A percentile compares a stretch with the other conserved stretches of the same genome.
These are phyloP conservation scores for Macrochelys suwanniensis DNA, from an alignment of 2,797 vertebrate species.

Conservation along the genomic window DNA sequence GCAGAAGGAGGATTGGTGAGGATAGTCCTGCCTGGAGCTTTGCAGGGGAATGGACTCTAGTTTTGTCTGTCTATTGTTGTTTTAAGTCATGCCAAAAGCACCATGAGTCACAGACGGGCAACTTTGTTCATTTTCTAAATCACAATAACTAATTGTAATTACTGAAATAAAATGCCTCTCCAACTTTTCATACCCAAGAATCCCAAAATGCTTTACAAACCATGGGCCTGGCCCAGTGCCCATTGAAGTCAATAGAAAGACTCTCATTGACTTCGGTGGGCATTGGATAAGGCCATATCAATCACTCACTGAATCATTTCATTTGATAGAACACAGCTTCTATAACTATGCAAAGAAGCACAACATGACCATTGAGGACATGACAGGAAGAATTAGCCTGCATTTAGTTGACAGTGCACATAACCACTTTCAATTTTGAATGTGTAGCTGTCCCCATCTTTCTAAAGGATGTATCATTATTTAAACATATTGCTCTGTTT, in stretches of 20 bases:
- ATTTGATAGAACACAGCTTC: background rate
- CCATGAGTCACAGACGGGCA: conserved; percentile 9
- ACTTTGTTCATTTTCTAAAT: background rate
- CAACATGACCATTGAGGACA: background rate
- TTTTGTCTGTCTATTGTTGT: conserved; percentile 45
- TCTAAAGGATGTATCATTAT: background rate
- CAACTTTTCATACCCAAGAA: background rate
- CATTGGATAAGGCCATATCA: background rate
- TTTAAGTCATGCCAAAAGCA: conserved; percentile 28
- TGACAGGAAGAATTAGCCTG: background rate
- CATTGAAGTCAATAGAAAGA: background rate
- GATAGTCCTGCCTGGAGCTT: background rate
- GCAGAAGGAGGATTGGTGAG: background rate
- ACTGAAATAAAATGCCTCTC: conserved; percentile 9
- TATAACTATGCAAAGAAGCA: background rate
- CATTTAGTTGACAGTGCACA: background rate
- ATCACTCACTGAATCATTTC: background rate
- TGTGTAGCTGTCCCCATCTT: background rate
- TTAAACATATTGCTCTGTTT: background rate
- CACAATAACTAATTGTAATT: background rate
- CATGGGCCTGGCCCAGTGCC: background rate
- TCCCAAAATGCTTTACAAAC: background rate
- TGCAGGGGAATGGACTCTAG: background rate
- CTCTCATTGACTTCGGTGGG: background rate
- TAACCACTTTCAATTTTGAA: background rate